Evolutionary conservation across 1,140 invertebrate genomes (phyloP).

Genomic region (Bombus polaris): DNA sequence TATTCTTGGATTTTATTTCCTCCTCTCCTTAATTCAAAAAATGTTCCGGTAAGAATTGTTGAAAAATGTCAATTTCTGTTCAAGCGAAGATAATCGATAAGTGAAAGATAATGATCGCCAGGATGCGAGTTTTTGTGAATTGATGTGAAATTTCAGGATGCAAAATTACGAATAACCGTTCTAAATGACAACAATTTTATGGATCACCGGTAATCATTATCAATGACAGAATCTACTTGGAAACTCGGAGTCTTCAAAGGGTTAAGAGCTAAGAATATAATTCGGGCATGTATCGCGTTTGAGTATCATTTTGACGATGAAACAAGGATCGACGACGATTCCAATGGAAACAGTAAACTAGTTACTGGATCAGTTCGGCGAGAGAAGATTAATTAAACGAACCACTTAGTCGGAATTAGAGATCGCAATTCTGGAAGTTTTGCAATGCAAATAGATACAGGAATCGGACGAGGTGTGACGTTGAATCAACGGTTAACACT

Average conservation of each 20-base stretch:
- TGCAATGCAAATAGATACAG: conserved; percentile 28
- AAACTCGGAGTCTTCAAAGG: not conserved
- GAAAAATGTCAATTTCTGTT: no score
- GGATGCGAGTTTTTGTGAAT: no score
- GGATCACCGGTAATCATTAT: no score
- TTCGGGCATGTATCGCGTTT: not conserved
- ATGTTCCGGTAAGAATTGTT: no score
- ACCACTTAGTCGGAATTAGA: conserved; percentile 7
- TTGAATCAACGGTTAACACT: conserved; percentile 20
- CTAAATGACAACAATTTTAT: no score
- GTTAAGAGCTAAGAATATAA: not conserved
- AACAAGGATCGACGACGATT: not conserved
- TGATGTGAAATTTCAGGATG: no score
- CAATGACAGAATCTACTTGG: no score
- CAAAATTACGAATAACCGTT: no score
- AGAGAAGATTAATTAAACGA: conserved; percentile 4
- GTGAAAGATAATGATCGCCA: no score
- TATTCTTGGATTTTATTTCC: not conserved
- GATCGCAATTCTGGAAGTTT: conserved; percentile 26
- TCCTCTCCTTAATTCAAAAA: no score
- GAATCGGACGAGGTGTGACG: conserved; percentile 5
- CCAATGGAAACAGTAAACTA: not conserved
- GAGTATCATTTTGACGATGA: not conserved
- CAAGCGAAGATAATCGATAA: no score
- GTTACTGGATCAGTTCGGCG: not conserved